Conservation (phyloP, 2,888 invertebrate species). For the Alsophila aescularia region DNA sequence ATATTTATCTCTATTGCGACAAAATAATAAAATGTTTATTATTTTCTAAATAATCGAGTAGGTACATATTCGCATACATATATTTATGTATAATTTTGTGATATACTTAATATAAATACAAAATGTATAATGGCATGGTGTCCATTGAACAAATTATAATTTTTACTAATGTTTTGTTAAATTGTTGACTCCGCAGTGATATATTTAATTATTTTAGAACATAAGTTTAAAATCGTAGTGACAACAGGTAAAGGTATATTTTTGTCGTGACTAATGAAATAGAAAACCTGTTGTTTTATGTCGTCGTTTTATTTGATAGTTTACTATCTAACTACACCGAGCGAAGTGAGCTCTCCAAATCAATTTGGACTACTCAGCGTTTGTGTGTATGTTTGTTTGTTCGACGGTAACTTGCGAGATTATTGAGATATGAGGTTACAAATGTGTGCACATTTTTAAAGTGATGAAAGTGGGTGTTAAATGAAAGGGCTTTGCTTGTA, state of each 20-base stretch:
- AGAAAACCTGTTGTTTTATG: slow-evolving; percentile 48
- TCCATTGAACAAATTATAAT: slow-evolving; percentile 13
- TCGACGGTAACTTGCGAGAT: no score
- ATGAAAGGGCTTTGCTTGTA: no score
- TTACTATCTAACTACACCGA: no score
- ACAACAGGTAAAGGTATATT: slow-evolving; percentile 63
- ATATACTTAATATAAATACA: slow-evolving; percentile 18
- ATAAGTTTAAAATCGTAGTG: slow-evolving; percentile 54
- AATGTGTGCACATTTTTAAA: no score
- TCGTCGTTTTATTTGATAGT: slow-evolving; percentile 30
- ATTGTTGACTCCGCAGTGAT: slow-evolving; percentile 17
- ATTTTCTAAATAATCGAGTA: not conserved
- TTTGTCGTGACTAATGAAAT: slow-evolving; percentile 60
- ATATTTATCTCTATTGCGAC: not conserved
- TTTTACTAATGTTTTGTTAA: slow-evolving; percentile 34
- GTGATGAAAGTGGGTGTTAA: no score
- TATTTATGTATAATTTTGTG: slow-evolving; percentile 15
- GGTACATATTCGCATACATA: not conserved
- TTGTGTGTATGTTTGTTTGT: no score
- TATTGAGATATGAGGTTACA: no score
- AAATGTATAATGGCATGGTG: slow-evolving; percentile 18
- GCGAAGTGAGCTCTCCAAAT: no score
- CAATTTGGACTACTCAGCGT: no score
- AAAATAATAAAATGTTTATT: not conserved
- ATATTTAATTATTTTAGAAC: slow-evolving; percentile 37